Base-by-base conservation (phyloP, 2,797 vertebrate genomes). In the Garrulus glandarius region DNA sequence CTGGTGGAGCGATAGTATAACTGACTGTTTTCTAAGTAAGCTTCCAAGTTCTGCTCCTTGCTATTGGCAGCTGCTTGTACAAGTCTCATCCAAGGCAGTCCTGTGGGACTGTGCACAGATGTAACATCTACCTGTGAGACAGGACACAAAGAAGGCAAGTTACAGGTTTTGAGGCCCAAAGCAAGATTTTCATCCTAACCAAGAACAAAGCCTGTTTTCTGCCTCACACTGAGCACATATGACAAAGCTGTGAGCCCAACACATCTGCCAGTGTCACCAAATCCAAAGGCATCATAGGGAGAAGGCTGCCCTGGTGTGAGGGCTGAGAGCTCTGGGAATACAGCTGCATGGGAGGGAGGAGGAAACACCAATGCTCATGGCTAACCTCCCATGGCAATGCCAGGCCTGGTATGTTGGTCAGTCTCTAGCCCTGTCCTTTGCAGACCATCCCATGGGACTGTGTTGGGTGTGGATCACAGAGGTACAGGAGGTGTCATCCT, bases 21-120 rank as follows among this genome's bases (percentile, higher is more conserved):
- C 93, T 99, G 98, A 53, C 98, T 98, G 32, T 97, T 98, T 86
- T 98, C 98, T 84, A 99, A 96, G 87, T 98, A 99, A 63, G 98
- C 98, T 97, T 99, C 98, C 15, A 98, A 97, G 95, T 99, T 99
- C 95, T 99, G 98, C 88, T 99, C 99, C 82, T 98, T 98, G 67
- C 86, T 56, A 23, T 98, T 98, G 63, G 98, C 96, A 71, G 99
- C 98, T 64, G 98, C 98, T 93, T 99, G 98, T 10, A 99, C 98
- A 8, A 99, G 97, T 70, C 98, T 98, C 94, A 99, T 96, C 99
- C 99, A 99, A 44, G 98, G 98, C 89, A 99, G 78, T 49, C 98
- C 98, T 64, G 98, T 95, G 15, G 98, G 98, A 64, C 98, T 98
- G 74, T 98, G 98, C 95, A 98, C 98, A n/a, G 98, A 97, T 3